Conservation (phyloP, 1,140 invertebrate genomes). For the Eumeta japonica region DNA sequence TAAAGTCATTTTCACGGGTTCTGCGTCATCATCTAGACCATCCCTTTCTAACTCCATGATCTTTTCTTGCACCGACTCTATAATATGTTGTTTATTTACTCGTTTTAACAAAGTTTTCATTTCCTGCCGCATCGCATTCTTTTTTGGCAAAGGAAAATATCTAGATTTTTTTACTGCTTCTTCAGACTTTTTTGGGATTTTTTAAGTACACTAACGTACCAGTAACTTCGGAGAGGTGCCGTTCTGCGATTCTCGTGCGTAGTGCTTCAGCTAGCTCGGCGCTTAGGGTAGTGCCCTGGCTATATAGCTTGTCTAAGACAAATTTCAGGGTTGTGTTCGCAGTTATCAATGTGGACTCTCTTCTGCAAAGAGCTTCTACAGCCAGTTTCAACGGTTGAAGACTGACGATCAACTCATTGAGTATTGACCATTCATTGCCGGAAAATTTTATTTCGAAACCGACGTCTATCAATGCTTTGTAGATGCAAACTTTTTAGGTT, state of each 20-base stretch:
- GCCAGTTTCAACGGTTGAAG: constrained; percentile 15
- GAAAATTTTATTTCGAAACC: constrained; percentile 12
- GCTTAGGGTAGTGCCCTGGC: neutral
- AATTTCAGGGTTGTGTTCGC: constrained; percentile 8
- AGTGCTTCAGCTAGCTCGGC: neutral
- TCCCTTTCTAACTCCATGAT: constrained; percentile 1
- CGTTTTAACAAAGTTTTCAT: no score
- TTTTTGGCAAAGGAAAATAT: no score
- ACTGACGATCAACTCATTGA: constrained; percentile 10
- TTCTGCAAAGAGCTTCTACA: constrained; percentile 16
- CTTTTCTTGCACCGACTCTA: no score
- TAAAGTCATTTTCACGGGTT: no score
- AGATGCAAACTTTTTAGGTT: constrained; percentile 14
- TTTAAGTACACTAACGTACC: no score
- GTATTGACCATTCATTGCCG: constrained; percentile 13
- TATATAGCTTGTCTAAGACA: neutral
- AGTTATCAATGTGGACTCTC: constrained; percentile 17
- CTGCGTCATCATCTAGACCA: no score
- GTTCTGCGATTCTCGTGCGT: neutral
- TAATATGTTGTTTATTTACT: no score
- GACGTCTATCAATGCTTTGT: constrained; percentile 19
- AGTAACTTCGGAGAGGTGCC: neutral
- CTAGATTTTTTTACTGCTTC: neutral
- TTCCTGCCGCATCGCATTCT: neutral
- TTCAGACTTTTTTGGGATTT: neutral